Percentiles rank a stretch among this genome's conserved stretches.
phyloP scores from a whole-genome alignment of 1,140 invertebrate species.

The Rhynchophorus ferrugineus region DNA sequence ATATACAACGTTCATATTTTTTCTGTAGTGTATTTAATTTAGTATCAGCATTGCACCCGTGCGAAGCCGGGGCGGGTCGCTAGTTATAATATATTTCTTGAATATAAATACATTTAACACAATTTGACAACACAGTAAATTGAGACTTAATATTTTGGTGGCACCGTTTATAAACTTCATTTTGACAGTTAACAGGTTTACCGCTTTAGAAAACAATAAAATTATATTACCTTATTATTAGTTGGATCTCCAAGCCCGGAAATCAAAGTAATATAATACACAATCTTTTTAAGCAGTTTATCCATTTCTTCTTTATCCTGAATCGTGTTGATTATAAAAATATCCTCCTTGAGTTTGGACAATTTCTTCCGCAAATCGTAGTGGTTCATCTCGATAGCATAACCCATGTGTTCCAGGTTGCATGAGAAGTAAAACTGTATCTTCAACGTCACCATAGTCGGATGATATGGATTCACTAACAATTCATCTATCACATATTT shows the following conservation, averaged over 20 bases:
- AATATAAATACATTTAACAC: too few relatives aligned
- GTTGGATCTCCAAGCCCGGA: slow-evolving; percentile 59
- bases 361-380: slow-evolving; percentile 44
- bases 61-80: too few relatives aligned
- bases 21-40: too few relatives aligned
- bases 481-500: slow-evolving; percentile 40
- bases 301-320: slow-evolving; percentile 43
- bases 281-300: slow-evolving; percentile 55
- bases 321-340: slow-evolving; percentile 44
- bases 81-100: too few relatives aligned
- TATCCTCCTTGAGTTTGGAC: slow-evolving; percentile 48
- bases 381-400: slow-evolving; percentile 47
- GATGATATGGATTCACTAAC: slow-evolving; percentile 37
- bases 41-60: too few relatives aligned
- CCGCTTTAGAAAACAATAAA: too few relatives aligned
- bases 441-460: slow-evolving; percentile 47
- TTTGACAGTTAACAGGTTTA: too few relatives aligned
- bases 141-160: too few relatives aligned
- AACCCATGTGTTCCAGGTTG: slow-evolving; percentile 53
- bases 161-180: too few relatives aligned
- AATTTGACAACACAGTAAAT: too few relatives aligned
- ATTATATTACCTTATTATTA: slow-evolving; percentile 51
- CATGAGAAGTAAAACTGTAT: slow-evolving; percentile 65
- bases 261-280: slow-evolving; percentile 51
- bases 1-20: too few relatives aligned